Conservation (phyloP, 2,113 vertebrate genomes). For the Pteronura brasiliensis region DNA sequence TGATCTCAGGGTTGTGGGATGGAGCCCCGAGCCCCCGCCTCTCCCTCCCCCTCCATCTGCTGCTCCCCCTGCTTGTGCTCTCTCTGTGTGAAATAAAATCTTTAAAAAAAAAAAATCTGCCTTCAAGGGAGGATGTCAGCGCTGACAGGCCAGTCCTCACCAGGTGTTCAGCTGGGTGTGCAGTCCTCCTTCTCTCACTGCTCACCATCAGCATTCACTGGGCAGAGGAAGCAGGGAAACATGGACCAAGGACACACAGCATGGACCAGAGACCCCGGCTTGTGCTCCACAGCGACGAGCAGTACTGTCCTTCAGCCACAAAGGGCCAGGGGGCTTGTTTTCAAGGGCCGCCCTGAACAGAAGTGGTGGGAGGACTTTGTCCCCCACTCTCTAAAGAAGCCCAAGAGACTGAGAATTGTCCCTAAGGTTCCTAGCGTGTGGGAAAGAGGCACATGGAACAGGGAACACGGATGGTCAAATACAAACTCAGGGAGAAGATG, state of each 20-base stretch:
- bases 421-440: not conserved
- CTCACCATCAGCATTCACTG: not conserved
- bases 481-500: not conserved
- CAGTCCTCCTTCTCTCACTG: not conserved
- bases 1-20: too few species aligned
- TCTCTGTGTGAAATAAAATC: too few species aligned
- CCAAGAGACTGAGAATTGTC: not conserved
- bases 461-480: not conserved
- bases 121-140: not conserved
- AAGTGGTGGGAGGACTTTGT: not conserved
- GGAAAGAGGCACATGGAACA: not conserved
- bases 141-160: not conserved
- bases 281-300: not conserved
- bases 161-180: not conserved
- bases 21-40: too few species aligned
- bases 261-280: not conserved
- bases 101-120: not conserved
- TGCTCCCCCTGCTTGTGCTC: too few species aligned
- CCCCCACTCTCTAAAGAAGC: not conserved
- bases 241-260: rapidly evolving
- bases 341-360: not conserved
- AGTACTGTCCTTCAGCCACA: not conserved
- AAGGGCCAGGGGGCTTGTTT: not conserved
- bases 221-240: not conserved
- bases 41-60: too few species aligned